Evolutionary conservation across 2,797 vertebrate genomes (phyloP).

Genomic region (Lagorchestes hirsutus): DNA sequence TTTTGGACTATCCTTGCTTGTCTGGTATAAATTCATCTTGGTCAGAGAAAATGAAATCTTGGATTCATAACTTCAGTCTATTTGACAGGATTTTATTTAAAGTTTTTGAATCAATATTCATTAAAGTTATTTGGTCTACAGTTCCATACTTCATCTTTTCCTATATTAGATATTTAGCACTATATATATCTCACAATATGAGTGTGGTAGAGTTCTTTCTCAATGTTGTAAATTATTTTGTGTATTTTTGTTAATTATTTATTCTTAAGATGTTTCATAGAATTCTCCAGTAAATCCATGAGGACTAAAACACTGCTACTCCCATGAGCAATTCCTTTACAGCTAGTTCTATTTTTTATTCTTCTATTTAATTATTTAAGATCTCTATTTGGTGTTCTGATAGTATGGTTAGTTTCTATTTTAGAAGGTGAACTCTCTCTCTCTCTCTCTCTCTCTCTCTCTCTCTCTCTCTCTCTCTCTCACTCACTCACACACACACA

Average conservation of each 20-base stretch:
- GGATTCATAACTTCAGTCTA: not conserved
- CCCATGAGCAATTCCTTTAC: not conserved
- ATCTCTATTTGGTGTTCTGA: not conserved
- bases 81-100: not conserved
- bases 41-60: not conserved
- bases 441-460: no score
- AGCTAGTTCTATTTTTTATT: not conserved
- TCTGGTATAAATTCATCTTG: not conserved
- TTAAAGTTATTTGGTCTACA: not conserved
- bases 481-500: no score
- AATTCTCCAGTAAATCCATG: not conserved
- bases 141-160: not conserved
- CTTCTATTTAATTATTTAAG: not conserved
- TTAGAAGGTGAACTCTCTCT: not conserved
- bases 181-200: not conserved
- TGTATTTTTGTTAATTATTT: not conserved
- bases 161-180: not conserved
- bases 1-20: not conserved
- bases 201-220: not conserved
- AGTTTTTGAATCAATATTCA: not conserved
- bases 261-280: not conserved
- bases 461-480: no score
- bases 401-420: not conserved
- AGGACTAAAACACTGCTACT: not conserved
- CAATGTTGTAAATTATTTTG: not conserved